These are phyloP conservation scores for Tipula unca DNA, from an alignment of 2,888 invertebrate genomes.

Conservation along the genomic window DNA sequence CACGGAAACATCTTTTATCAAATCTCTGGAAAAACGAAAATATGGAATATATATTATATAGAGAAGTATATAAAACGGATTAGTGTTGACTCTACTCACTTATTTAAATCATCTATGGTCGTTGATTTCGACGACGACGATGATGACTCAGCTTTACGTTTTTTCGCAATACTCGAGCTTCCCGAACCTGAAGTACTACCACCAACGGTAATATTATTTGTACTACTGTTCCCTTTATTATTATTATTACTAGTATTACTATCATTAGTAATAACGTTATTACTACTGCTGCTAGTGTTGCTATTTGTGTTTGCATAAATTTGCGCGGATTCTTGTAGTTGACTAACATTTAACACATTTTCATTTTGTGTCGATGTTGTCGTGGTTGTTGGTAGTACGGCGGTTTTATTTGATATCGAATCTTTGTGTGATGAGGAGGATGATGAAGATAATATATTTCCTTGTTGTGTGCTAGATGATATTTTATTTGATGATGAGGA, in stretches of 20 bases:
- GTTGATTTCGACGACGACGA: constrained; percentile 1
- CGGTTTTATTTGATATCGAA: constrained; percentile 18
- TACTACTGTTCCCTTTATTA: background rate
- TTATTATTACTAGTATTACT: background rate
- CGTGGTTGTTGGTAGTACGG: background rate
- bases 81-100: constrained; percentile 28
- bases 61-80: background rate
- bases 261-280: constrained; percentile 21
- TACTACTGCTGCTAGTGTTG: constrained; percentile 9
- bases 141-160: constrained; percentile 36
- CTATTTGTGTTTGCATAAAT: background rate
- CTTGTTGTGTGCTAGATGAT: background rate
- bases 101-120: constrained; percentile 36
- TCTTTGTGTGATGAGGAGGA: background rate
- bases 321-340: background rate
- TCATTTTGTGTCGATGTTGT: background rate
- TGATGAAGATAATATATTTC: background rate
- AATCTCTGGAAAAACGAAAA: constrained; percentile 35
- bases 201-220: constrained; percentile 14
- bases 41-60: constrained; percentile 22
- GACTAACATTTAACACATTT: background rate
- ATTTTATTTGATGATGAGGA: background rate
- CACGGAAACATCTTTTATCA: constrained; percentile 40
- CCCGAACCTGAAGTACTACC: background rate
- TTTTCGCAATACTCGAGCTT: constrained; percentile 30